A percentile compares a stretch with the other conserved stretches of the same genome.
phyloP scores from a whole-genome alignment of 2,113 vertebrate genomes.

The Muntiacus muntjak region DNA sequence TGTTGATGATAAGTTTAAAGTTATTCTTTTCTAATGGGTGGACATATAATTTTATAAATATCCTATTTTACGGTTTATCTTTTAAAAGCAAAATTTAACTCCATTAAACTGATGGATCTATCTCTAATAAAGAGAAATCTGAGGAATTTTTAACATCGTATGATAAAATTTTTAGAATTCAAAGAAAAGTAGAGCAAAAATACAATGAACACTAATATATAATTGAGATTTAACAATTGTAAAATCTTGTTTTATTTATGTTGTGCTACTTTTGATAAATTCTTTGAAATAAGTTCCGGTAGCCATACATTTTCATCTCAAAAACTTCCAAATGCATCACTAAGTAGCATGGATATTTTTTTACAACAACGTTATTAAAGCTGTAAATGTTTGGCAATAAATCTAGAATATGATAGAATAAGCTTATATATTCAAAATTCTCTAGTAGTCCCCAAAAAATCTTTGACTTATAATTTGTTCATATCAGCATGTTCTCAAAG shows the following conservation, averaged over 20 bases:
- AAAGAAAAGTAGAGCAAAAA: background rate
- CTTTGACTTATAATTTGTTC: background rate
- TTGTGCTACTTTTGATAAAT: background rate
- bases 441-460: background rate
- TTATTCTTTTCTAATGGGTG: background rate
- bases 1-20: background rate
- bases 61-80: background rate
- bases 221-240: background rate
- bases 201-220: background rate
- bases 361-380: background rate
- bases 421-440: background rate
- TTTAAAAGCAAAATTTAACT: background rate
- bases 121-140: background rate
- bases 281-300: background rate
- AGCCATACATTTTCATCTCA: background rate
- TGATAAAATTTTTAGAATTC: background rate
- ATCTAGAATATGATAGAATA: background rate
- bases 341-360: background rate
- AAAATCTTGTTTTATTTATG: background rate
- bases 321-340: background rate
- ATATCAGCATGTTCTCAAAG: background rate
- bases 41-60: background rate
- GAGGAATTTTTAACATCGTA: background rate
- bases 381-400: background rate
- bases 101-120: background rate